Conservation (phyloP, 2,888 invertebrate species). For the Leptinotarsa juncta region DNA sequence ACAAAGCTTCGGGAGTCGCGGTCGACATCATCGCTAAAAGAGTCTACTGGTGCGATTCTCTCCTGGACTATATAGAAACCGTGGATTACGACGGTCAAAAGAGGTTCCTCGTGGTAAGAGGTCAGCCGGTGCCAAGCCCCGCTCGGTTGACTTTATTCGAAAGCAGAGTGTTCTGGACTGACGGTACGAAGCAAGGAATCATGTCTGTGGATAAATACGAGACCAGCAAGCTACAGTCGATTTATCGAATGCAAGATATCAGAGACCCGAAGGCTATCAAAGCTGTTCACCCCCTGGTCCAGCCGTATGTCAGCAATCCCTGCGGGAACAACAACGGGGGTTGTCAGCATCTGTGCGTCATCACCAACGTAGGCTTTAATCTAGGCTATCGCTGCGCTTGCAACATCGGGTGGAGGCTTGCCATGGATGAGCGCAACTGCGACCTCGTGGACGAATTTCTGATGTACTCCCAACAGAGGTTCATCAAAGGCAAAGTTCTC, state of each 20-base stretch:
- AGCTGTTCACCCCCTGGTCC: conserved; percentile 82
- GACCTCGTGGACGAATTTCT: conserved; percentile 87
- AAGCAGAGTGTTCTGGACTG: conserved; percentile 91
- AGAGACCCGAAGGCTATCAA: conserved; percentile 87
- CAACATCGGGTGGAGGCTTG: conserved; percentile 85
- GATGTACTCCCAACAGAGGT: conserved; percentile 92
- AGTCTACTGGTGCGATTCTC: conserved; percentile 96
- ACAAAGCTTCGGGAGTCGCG: conserved; percentile 92
- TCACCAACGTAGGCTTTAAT: conserved; percentile 78
- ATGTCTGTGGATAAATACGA: conserved; percentile 84
- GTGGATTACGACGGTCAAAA: conserved; percentile 92
- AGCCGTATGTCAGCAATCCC: conserved; percentile 77
- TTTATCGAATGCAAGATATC: conserved; percentile 84
- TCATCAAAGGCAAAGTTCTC: conserved; percentile 92
- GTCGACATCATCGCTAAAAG: conserved; percentile 91
- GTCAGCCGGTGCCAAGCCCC: conserved; percentile 88
- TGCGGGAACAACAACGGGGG: conserved; percentile 90
- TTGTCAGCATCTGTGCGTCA: conserved; percentile 94
- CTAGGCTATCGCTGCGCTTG: conserved; percentile 93
- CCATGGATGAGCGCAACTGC: conserved; percentile 81
- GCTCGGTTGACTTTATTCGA: conserved; percentile 87
- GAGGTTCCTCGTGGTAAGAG: conserved; percentile 82
- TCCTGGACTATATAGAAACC: conserved; percentile 95
- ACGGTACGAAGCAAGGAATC: conserved; percentile 82
- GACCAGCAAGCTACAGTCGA: conserved; percentile 80